A percentile compares a stretch with the other conserved stretches of the same genome.
Evolutionary conservation across 2,113 vertebrate species (phyloP).

Genomic region (Poicephalus meyeri): DNA sequence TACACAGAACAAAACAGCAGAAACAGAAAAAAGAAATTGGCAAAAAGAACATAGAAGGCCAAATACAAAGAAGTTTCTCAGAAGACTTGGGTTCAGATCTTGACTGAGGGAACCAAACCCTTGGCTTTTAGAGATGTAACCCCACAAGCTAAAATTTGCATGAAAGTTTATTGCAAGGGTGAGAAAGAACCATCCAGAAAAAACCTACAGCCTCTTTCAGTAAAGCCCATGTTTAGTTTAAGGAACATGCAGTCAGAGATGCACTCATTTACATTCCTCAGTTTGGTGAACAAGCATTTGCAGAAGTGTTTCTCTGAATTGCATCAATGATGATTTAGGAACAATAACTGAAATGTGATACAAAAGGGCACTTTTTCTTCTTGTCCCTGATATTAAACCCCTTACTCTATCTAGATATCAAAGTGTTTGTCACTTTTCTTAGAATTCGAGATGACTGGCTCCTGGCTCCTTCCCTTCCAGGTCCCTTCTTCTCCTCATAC

Average conservation of each 20-base stretch:
- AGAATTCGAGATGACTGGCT: neutral
- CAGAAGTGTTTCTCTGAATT: constrained; percentile 6
- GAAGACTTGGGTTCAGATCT: neutral
- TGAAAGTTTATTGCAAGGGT: neutral
- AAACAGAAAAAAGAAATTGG: neutral
- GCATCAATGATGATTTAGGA: neutral
- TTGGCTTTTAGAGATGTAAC: neutral
- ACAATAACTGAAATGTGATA: neutral
- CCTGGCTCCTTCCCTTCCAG: neutral
- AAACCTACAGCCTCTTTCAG: neutral
- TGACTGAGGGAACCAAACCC: neutral
- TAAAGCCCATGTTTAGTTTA: neutral
- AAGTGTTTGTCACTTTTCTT: neutral
- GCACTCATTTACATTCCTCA: constrained; percentile 19
- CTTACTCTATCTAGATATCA: neutral
- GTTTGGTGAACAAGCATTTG: neutral
- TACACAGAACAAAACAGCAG: neutral
- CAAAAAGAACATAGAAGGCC: neutral
- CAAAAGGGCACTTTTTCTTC: neutral
- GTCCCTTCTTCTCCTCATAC: neutral
- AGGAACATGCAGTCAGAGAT: neutral
- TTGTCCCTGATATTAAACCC: neutral
- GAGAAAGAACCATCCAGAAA: neutral
- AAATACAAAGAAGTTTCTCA: constrained; percentile 5
- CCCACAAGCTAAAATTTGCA: constrained; percentile 14